Evolutionary conservation across 2,888 invertebrate genomes (phyloP), one percentile per base, ranked within the genome.

Genomic region (Eueremaeus valkanovi): DNA sequence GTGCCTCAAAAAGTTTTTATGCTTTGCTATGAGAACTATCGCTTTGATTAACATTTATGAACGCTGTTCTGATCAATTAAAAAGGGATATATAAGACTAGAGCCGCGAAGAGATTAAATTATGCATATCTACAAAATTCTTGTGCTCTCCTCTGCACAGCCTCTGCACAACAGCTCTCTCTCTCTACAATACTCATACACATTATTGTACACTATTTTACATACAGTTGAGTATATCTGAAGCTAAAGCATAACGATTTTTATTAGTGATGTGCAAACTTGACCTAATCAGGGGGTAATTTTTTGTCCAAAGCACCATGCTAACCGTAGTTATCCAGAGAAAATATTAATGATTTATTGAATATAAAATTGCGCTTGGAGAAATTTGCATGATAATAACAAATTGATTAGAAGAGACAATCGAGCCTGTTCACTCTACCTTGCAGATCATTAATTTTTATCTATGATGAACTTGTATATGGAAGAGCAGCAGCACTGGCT

Each of bases 21-120:
- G 58, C 29, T 18, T 58, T 31, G 31, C 29, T 58, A 31, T 29
- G 29, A 31, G 29, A 45, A 13, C 3, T 55, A 66, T 66, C 18
- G 40, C 66, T 40, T 40, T 66, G 66, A 66, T 66, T 66, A 66
- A 24, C 66, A 66, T 33, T 66, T 66, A 66, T 66, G 36, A 21
- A 66, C 40, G 36, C 66, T 11, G 36, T 66, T 66, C 40, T 66
- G 21, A 66, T 66, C 66, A 66, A 66, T 66, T 66, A 66, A 66
- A 66, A 66, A 31, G 24, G 66, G 66, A 66, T 66, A 66, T 66
- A 55, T 11, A 16, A 31, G 16, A 58, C 16, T 18, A 18, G 58
- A 29, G 58, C 55, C 40, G 66, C 16, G 40, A 66, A 66, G 66
- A 66, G 66, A 66, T 66, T 66, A 66, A 66, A 66, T 66, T 66